Conservation (phyloP, 2,113 vertebrate species). For the Delphinus delphis region DNA sequence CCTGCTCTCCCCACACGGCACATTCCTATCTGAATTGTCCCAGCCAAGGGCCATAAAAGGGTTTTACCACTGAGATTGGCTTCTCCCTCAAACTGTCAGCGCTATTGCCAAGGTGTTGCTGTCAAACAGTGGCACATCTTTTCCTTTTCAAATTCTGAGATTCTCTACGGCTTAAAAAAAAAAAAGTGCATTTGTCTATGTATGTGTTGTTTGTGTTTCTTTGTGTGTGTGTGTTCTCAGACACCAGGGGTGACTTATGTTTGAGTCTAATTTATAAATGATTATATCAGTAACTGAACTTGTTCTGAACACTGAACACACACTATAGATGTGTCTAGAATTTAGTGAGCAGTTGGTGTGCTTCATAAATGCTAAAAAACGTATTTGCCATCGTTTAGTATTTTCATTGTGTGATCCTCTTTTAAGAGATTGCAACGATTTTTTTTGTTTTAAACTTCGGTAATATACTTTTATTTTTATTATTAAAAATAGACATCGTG, state of each 20-base stretch:
- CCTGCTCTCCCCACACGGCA: neutral
- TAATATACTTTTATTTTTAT: neutral
- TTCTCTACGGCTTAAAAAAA: neutral
- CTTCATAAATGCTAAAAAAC: neutral
- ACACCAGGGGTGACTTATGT: neutral
- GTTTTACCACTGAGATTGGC: slow-evolving; percentile 59
- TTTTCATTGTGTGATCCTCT: neutral
- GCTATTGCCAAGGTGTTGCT: slow-evolving; percentile 67
- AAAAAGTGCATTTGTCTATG: slow-evolving; percentile 22
- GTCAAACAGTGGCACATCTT: slow-evolving; percentile 59
- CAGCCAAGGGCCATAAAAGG: slow-evolving; percentile 66
- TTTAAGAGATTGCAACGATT: neutral
- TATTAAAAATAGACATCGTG: neutral
- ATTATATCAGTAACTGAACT: neutral
- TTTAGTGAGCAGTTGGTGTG: neutral
- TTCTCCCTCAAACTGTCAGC: slow-evolving; percentile 65
- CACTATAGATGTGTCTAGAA: neutral
- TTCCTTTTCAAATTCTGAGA: slow-evolving; percentile 52
- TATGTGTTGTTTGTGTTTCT: slow-evolving; percentile 17
- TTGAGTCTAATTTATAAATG: slow-evolving; percentile 49
- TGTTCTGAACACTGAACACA: neutral
- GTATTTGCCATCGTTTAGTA: neutral
- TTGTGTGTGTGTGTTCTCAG: slow-evolving; percentile 47
- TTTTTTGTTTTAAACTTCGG: neutral
- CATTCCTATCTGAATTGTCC: neutral